Evolutionary conservation across 2,113 vertebrate genomes (phyloP), one percentile per base, ranked within the genome.

Genomic region (Otis tarda): DNA sequence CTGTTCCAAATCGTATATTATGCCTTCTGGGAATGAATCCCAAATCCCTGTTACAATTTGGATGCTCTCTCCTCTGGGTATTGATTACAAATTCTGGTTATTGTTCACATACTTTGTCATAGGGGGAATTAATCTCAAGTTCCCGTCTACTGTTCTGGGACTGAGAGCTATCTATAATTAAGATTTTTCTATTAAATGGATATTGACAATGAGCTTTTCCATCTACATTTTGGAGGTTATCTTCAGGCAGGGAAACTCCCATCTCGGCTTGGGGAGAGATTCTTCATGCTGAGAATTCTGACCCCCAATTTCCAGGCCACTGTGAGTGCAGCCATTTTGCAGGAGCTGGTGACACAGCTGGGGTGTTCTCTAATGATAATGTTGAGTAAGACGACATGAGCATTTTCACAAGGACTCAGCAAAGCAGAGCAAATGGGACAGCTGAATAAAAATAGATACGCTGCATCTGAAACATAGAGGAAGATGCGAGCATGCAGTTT

Each of bases 121-220:
- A 93, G 70, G 77, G 94, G 95, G 92, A 96, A 96, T 97, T 94
- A 97, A 96, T 97, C 96, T 96, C 95, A 95, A 89, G 96, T 93
- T 95, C 90, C 95, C 1, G 0, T 94, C 80, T 93, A 91, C 90
- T 95, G 92, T 95, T 96, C 95, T 96, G 95, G 96, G 96, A 97
- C 94, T 85, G 70, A 94, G 96, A 96, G 77, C 95, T 96, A 95
- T 87, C 93, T 97, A 96, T 97, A 97, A 96, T 96, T 97, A 96
- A 97, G 89, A 92, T 95, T 96, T 96, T 96, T 94, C 83, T 95
- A 94, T 94, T 97, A 96, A 95, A 89, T 80, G 77, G 93, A 31
- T 94, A 95, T 96, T 91, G 83, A 87, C 5, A 1, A 79, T 71
- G 83, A 89, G 73, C 43, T 93, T 83, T 90, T 53, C 61, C 0